Percentiles rank a stretch among this genome's conserved stretches.
These are phyloP conservation scores for Oryzias dopingdopingensis DNA, from an alignment of 2,797 vertebrate genomes.

Conservation along the genomic window DNA sequence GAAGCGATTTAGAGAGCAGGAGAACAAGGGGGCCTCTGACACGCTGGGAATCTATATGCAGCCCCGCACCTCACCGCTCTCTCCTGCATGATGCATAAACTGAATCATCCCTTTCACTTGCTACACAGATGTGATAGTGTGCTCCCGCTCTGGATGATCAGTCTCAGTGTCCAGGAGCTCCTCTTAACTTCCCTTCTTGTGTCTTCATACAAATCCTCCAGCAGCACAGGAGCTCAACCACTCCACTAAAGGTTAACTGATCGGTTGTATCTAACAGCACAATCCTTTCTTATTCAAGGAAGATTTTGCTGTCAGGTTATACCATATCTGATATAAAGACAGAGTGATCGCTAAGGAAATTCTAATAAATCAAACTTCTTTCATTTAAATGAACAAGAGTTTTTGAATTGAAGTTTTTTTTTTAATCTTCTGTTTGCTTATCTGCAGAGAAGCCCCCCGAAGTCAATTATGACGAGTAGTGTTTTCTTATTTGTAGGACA, in stretches of 20 bases:
- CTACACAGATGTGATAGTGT: slow-evolving; percentile 63
- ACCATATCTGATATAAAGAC: too few relatives aligned
- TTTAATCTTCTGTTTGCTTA: too few relatives aligned
- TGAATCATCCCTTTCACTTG: slow-evolving; percentile 75
- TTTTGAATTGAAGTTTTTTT: too few relatives aligned
- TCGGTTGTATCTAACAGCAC: too few relatives aligned
- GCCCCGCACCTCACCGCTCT: slow-evolving; percentile 61
- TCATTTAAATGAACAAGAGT: too few relatives aligned
- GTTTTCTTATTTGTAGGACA: too few relatives aligned
- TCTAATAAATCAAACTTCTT: too few relatives aligned
- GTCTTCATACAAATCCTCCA: slow-evolving; percentile 17
- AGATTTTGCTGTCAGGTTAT: neutral
- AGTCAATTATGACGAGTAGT: too few relatives aligned
- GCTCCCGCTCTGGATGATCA: slow-evolving; percentile 49
- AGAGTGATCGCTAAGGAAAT: too few relatives aligned
- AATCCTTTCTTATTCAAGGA: too few relatives aligned
- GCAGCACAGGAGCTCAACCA: slow-evolving; percentile 16
- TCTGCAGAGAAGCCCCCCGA: too few relatives aligned
- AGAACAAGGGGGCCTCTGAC: slow-evolving; percentile 70
- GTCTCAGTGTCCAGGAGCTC: slow-evolving; percentile 45
- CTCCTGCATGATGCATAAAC: slow-evolving; percentile 65
- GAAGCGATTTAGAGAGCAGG: slow-evolving; percentile 40
- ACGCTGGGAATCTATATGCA: slow-evolving; percentile 69
- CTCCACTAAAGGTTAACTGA: neutral
- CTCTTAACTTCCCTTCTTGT: slow-evolving; percentile 27